A percentile compares a stretch with the other conserved stretches of the same genome.
Conservation (phyloP, 2,888 invertebrate genomes). For the Plusia festucae region DNA sequence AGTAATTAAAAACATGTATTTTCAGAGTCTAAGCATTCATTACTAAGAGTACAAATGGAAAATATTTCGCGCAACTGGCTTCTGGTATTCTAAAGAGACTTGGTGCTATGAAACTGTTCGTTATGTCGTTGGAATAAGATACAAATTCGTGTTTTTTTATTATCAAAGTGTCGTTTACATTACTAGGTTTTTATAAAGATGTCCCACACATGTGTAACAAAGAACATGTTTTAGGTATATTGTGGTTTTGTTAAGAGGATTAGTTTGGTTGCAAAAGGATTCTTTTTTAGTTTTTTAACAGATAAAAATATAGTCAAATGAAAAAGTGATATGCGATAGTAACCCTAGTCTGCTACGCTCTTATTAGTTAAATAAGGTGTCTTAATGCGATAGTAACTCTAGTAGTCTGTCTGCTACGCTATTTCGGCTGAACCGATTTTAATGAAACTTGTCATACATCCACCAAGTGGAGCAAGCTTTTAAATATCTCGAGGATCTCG, state of each 20-base stretch:
- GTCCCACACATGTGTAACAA: background rate
- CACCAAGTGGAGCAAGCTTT: no score
- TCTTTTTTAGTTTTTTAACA: background rate
- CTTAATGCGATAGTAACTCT: no score
- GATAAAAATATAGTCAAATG: no score
- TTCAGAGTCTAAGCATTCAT: conserved; percentile 15
- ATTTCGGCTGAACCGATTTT: no score
- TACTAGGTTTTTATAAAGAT: background rate
- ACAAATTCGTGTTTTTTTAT: background rate
- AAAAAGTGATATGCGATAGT: no score
- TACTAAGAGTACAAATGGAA: conserved; percentile 48
- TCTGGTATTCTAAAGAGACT: conserved; percentile 27
- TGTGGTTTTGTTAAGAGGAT: background rate
- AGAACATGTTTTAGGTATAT: background rate
- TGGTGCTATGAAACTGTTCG: background rate
- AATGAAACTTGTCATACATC: no score
- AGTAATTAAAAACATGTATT: background rate
- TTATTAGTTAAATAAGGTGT: no score
- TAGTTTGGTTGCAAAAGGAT: background rate
- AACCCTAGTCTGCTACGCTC: no score
- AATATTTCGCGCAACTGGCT: conserved; percentile 27
- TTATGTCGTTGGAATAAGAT: background rate
- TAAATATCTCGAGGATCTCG: no score
- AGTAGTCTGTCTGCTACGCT: no score
- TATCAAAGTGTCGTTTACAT: background rate